Evolutionary conservation across 2,888 invertebrate species (phyloP).

Genomic region (Cryptus viduatorius): DNA sequence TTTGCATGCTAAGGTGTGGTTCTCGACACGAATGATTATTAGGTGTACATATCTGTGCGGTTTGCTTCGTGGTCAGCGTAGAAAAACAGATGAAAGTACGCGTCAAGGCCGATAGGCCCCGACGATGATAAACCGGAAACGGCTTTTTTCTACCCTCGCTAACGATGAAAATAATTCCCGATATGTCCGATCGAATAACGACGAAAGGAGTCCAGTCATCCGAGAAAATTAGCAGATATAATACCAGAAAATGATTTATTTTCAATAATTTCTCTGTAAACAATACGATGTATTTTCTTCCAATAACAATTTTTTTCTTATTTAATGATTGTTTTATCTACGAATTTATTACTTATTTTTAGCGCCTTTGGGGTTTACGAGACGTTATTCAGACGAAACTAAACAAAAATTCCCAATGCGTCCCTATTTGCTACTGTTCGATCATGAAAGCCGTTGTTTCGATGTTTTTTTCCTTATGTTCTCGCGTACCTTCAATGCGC

Average conservation of each 20-base stretch:
- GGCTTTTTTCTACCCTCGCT: neutral
- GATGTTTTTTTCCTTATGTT: neutral
- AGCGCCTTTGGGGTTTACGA: neutral
- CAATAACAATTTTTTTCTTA: neutral
- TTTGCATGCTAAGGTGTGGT: slow-evolving; percentile 38
- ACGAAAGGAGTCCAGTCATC: neutral
- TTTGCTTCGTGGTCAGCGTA: neutral
- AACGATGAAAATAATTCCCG: neutral
- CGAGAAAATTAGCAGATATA: neutral
- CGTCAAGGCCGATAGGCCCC: slow-evolving; percentile 54
- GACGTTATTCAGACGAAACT: slow-evolving; percentile 6
- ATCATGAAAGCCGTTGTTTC: slow-evolving; percentile 42
- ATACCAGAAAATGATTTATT: neutral
- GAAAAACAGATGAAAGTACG: slow-evolving; percentile 60
- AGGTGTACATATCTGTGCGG: slow-evolving; percentile 3
- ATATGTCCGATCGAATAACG: neutral
- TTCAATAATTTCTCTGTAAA: too few relatives aligned
- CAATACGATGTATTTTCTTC: neutral
- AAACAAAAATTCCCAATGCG: slow-evolving; percentile 21
- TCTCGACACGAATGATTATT: slow-evolving; percentile 40
- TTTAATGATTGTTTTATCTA: neutral
- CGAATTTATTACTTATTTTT: neutral
- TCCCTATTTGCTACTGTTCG: neutral
- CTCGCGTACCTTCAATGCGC: slow-evolving; percentile 6
- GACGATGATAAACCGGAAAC: slow-evolving; percentile 20